Evolutionary conservation across 2,797 vertebrate species (phyloP).

Genomic region (Odontamblyopus lacepedii): DNA sequence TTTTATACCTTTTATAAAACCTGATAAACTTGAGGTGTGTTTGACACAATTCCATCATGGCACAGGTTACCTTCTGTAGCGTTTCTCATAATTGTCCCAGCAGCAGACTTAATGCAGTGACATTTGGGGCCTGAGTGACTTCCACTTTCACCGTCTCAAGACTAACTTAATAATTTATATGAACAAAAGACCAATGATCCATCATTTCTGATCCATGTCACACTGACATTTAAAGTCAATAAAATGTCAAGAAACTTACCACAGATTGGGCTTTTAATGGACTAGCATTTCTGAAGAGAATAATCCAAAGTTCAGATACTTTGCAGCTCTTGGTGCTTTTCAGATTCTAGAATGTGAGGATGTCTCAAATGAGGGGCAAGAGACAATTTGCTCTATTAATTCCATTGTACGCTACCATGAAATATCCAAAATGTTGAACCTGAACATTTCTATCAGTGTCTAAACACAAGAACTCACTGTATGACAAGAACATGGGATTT

Average conservation of each 20-base stretch:
- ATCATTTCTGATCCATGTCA: constrained; percentile 13
- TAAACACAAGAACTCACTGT: too few relatives aligned
- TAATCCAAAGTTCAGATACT: background rate
- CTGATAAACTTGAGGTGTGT: too few relatives aligned
- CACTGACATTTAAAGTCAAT: constrained; percentile 8
- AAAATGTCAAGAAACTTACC: constrained; percentile 15
- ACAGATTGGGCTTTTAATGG: background rate
- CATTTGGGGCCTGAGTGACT: constrained; percentile 15
- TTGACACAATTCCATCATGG: background rate
- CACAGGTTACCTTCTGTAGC: background rate
- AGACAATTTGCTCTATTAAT: too few relatives aligned
- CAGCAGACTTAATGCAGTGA: constrained; percentile 8
- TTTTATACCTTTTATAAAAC: too few relatives aligned
- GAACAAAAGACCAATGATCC: constrained; percentile 6
- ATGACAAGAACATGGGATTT: too few relatives aligned
- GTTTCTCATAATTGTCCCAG: background rate
- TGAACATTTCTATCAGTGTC: too few relatives aligned
- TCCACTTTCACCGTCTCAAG: constrained; percentile 4
- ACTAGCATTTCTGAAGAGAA: background rate
- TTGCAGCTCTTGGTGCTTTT: too few relatives aligned
- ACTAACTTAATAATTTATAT: constrained; percentile 15
- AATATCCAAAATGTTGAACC: too few relatives aligned
- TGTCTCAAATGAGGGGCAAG: too few relatives aligned
- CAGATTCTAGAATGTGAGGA: too few relatives aligned
- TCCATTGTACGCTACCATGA: too few relatives aligned